Base-by-base conservation (phyloP, 2,797 vertebrate species). In the Myiothlypis chrysogaster region DNA sequence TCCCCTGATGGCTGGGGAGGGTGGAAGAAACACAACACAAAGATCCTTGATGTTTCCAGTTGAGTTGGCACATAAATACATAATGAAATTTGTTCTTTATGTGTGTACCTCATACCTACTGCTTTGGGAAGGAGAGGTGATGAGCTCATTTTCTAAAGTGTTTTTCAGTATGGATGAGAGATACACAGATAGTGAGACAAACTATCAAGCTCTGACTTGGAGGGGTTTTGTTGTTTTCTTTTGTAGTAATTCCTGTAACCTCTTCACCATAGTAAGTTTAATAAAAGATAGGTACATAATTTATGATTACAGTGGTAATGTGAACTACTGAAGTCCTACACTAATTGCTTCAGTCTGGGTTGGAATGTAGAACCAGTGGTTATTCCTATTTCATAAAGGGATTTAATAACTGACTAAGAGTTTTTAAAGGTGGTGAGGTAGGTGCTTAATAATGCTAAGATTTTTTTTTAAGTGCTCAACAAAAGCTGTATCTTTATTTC, bases 1-100 rank as follows among this genome's bases (percentile, higher is more conserved):
- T 46, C 44, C 21, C 0, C 4, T 69, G 30, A 16, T 47, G 52
- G 4, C 0, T 57, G 9, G 18, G 46, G 20, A 30, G 20, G 12
- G 18, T 23, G 10, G 7, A 34, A 70, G 27, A 41, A 87, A 24
- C 14, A 37, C 24, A 59, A 32, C 19, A n/a, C 20, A 6, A 78
- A 77, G 14, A 79, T 83, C 30, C 47, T 76, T 83, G 46, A 43
- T 53, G 32, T 89, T 72, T 86, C 46, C 75, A 9, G 50, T n/a
- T 14, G 39, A 64, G 21, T 52, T 83, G 50, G 18, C 16, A 37
- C 9, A 23, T 52, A 69, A 69, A 88, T 86, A 41, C 8, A 6
- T 83, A n/a, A 64, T 82, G 56, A 52, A 55, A 88, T 80, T 73
- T 56, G 22, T 84, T 89, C 61, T 73, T 85, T 63, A 8, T 35